Evolutionary conservation across 2,113 vertebrate species (phyloP), one percentile per base, ranked within the genome.

Genomic region (Todiramphus chloris): DNA sequence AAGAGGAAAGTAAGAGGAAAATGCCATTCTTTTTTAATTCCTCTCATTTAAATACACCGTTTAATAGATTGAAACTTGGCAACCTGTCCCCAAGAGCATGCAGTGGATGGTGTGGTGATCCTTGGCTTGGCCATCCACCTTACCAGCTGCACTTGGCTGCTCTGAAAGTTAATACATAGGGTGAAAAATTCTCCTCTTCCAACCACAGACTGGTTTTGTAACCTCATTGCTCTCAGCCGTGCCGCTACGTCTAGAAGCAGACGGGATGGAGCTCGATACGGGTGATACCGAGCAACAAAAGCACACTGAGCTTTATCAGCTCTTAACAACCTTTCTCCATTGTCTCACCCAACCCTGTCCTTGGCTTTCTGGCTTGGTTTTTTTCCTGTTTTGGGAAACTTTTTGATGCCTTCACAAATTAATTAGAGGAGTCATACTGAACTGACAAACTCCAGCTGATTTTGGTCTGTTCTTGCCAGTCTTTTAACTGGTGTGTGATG

Each of bases 311-410:
- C 78, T 93, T 97, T 80, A 80, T 90, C 75, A 87, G 30, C 79
- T 43, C 59, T 79, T 80, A 67, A 44, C 81, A 9, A 21, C 73
- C 44, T 90, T 89, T 83, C 95, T 92, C 76, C 72, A 41, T 89
- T 92, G 58, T 92, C 77, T 93, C 15, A 37, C 87, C 68, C 59
- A 69, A 72, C 3, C 3, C 41, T 73, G 75, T 75, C 82, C 92
- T 96, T 96, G 93, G 59, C 90, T 94, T 89, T 94, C 55, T 53
- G 50, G 55, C 74, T 95, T 96, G 62, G 83, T 96, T 91, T 90
- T 86, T 90, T 86, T 88, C 88, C 75, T 94, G 91, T 95, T 97
- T 90, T 87, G 21, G 21, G 90, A 94, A 88, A 64, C 56, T 62
- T 92, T 31, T 31, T 68, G 23, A 87, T 87, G 55, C 70, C 39